Evolutionary conservation across 1,140 invertebrate species (phyloP), one percentile per base, ranked within the genome.

Genomic region (Caerostris extrusa): DNA sequence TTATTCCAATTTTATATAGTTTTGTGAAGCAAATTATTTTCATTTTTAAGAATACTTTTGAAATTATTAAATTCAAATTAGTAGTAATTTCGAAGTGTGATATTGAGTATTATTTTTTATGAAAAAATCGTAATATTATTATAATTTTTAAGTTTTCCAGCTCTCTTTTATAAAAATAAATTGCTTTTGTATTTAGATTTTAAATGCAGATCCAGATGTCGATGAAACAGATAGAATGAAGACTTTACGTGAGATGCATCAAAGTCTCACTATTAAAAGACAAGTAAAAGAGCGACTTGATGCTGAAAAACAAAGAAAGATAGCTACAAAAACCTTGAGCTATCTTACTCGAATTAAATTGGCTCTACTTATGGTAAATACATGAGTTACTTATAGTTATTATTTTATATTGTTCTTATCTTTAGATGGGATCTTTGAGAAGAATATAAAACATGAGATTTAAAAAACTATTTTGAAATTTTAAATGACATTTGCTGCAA

Each of bases 171-270:
- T 1, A 34, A 34, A 34, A 34, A 34, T n/a, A n/a, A 14, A 85
- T 10, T 85, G 8, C 19, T 61, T 57, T 83, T 81, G 17, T 61
- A 67, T 61, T 12, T 50, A 94, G 93, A 69, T 94, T 12, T 58
- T 94, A 50, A 90, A 57, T 69, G 19, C 64, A 34, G 61, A 83
- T 83, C 87, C 87, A 7, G 64, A 94, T 85, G 12, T 17, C 10
- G 67, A 61, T 71, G 87, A 90, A 69, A 55, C 82, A 69, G 93
- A 83, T 58, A 94, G 85, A 12, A 57, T 90, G 5, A 94, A 90
- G 19, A 94, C 87, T 19, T 60, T 94, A 10, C 71, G 93, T 10
- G 88, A 94, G 85, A 90, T 94, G 81, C 87, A 94, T 55, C 93
- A 94, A 55, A 90, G 77, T 64, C 14, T 94, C 1, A 94, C 87